These are phyloP conservation scores for Aurelia coerulea DNA, from an alignment of 30 jellyfish, hydroid and myxozoan genomes.

Conservation along the genomic window DNA sequence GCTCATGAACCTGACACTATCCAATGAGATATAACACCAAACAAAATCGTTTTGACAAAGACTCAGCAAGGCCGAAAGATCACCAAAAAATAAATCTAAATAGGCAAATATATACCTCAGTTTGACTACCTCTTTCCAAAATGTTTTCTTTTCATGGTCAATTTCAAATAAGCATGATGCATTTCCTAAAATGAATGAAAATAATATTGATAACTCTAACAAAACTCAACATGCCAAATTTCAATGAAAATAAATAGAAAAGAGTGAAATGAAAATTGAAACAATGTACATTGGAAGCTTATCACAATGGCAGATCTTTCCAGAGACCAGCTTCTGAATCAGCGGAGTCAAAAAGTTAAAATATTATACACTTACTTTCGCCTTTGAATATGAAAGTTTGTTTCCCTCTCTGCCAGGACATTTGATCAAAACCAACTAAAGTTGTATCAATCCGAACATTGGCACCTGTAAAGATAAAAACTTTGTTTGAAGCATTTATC, in stretches of 20 bases:
- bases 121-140: slow-evolving; percentile 89
- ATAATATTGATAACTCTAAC: too few species aligned
- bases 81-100: too few species aligned
- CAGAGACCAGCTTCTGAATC: too few species aligned
- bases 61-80: too few species aligned
- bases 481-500: too few species aligned
- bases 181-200: slow-evolving; percentile 39
- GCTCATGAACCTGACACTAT: too few species aligned
- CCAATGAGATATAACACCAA: too few species aligned
- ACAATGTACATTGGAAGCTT: too few species aligned
- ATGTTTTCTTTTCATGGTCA: slow-evolving; percentile 84
- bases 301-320: too few species aligned
- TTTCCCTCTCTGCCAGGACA: slow-evolving; percentile 98
- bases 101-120: slow-evolving; percentile 45
- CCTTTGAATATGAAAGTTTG: slow-evolving; percentile 92
- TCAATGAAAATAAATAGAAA: not conserved
- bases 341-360: not conserved
- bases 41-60: too few species aligned
- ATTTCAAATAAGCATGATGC: slow-evolving; percentile 78
- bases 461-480: slow-evolving; percentile 64
- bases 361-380: slow-evolving; percentile 73
- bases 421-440: slow-evolving; percentile 94
- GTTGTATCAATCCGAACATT: slow-evolving; percentile 96
- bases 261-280: not conserved
- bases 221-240: not conserved